Percentiles rank a stretch among this genome's conserved stretches.
These are phyloP conservation scores for Chrysopa pallens DNA, from an alignment of 1,140 invertebrate species.

Conservation along the genomic window DNA sequence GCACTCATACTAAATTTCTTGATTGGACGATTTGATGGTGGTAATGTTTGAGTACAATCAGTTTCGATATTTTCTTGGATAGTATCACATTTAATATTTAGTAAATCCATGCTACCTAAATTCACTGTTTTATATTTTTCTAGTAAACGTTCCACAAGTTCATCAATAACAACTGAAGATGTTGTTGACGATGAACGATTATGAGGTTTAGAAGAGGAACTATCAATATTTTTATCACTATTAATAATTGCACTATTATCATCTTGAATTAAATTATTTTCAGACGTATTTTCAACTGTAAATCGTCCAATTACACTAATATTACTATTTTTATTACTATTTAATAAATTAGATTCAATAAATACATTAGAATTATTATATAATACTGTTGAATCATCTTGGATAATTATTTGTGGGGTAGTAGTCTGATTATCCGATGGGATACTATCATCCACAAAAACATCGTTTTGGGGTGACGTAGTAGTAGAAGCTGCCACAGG, in stretches of 20 bases:
- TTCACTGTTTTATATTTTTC: conserved; percentile 13
- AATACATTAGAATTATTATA: neutral
- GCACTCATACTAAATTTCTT: neutral
- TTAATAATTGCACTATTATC: conserved; percentile 19
- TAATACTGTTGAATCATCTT: neutral
- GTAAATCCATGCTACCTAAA: neutral
- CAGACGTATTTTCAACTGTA: neutral
- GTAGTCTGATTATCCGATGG: neutral
- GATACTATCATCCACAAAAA: neutral
- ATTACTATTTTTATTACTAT: neutral
- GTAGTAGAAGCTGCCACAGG: conserved; percentile 29
- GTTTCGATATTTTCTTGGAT: neutral
- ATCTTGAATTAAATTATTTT: conserved; percentile 19
- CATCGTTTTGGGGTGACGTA: conserved; percentile 29
- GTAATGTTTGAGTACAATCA: neutral
- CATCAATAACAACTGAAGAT: conserved; percentile 12
- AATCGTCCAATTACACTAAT: neutral
- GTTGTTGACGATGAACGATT: neutral
- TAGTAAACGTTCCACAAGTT: conserved; percentile 18
- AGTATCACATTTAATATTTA: neutral
- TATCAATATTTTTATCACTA: neutral
- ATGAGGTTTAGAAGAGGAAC: neutral
- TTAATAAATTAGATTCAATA: neutral
- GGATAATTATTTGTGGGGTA: neutral
- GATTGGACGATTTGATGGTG: neutral